These are phyloP conservation scores for Apocrypta bakeri DNA, from an alignment of 1,140 invertebrate species.

Conservation along the genomic window DNA sequence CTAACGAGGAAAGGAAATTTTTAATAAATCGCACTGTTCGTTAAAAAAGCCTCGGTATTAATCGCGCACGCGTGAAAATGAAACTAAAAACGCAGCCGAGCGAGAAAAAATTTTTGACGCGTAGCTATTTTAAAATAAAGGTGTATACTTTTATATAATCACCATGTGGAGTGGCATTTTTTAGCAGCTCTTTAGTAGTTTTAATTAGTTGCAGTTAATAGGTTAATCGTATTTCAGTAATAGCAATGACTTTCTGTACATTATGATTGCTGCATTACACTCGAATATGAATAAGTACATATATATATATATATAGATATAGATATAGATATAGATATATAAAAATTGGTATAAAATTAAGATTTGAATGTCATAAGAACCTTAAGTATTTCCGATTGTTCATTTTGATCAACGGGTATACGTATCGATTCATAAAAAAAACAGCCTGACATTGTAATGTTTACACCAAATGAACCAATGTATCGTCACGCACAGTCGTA, in stretches of 20 bases:
- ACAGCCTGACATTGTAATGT: constrained; percentile 76
- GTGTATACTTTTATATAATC: neutral
- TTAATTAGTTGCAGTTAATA: neutral
- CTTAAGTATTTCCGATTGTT: constrained; percentile 87
- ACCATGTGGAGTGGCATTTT: constrained; percentile 1
- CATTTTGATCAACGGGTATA: constrained; percentile 83
- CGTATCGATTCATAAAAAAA: constrained; percentile 82
- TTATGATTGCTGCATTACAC: too few species aligned
- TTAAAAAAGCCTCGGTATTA: too few species aligned
- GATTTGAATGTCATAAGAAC: constrained; percentile 69
- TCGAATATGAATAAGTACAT: neutral
- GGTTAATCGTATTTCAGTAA: too few species aligned
- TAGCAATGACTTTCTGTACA: too few species aligned
- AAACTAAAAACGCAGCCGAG: too few species aligned
- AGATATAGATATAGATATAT: too few species aligned
- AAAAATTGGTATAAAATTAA: neutral
- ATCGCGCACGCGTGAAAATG: too few species aligned
- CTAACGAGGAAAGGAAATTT: too few species aligned
- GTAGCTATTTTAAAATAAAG: neutral
- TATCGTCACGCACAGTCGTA: constrained; percentile 21
- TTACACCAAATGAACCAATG: neutral
- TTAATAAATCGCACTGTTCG: too few species aligned
- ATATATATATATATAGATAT: neutral
- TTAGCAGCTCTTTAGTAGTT: constrained; percentile 75
- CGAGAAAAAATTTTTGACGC: too few species aligned